phyloP scores from a whole-genome alignment of 2,113 vertebrate species.

The Barbus barbus region DNA sequence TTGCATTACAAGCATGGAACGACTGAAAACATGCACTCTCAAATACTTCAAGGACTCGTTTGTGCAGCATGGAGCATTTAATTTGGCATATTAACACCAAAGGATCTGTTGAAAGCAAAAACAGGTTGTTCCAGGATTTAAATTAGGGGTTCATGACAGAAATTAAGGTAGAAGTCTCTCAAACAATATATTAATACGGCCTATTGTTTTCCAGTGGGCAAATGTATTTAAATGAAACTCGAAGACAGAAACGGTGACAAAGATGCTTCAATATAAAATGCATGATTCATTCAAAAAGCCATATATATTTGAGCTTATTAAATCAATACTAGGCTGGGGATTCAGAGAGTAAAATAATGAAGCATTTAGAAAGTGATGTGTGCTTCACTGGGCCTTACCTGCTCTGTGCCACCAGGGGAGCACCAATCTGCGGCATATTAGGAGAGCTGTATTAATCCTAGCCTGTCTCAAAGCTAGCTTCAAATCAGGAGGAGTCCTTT shows the following conservation, averaged over 20 bases:
- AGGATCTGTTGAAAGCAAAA: neutral
- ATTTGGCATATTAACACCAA: conserved; percentile 62
- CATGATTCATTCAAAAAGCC: conserved; percentile 73
- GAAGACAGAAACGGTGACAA: conserved; percentile 3
- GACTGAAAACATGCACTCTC: conserved; percentile 40
- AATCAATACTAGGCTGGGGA: conserved; percentile 86
- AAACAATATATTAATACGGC: conserved; percentile 42
- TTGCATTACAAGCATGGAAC: conserved; percentile 12
- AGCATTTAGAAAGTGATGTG: conserved; percentile 89
- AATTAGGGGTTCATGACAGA: neutral
- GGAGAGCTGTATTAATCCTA: conserved; percentile 78
- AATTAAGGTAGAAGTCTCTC: neutral
- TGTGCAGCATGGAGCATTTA: conserved; percentile 67
- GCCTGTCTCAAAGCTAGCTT: conserved; percentile 75
- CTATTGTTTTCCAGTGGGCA: conserved; percentile 21
- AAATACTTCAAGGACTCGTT: conserved; percentile 69
- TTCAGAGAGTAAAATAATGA: conserved; percentile 90
- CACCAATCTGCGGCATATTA: conserved; percentile 73
- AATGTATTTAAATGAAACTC: conserved; percentile 13
- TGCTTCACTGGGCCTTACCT: conserved; percentile 80
- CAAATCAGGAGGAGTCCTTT: conserved; percentile 73
- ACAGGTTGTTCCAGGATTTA: neutral
- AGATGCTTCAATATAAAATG: conserved; percentile 64
- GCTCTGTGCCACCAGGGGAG: conserved; percentile 73
- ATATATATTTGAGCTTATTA: conserved; percentile 83